A percentile compares a stretch with the other conserved stretches of the same genome.
These are phyloP conservation scores for Anthopleura sola DNA, from an alignment of 64 coral and sea anemone genomes.

Conservation along the genomic window DNA sequence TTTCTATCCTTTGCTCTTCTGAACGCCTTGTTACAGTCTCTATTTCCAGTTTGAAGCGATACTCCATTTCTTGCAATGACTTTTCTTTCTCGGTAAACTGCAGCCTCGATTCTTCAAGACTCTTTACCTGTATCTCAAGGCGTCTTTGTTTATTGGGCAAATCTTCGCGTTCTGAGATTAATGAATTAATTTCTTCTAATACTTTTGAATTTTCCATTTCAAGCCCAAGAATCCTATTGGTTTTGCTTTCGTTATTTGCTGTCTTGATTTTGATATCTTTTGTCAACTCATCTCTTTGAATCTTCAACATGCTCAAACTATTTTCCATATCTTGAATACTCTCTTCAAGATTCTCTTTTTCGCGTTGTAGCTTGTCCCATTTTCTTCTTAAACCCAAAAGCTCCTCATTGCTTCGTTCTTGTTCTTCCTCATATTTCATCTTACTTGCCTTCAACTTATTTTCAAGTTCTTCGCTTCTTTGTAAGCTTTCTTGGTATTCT, in stretches of 20 bases:
- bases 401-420: neutral
- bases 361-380: neutral
- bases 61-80: slow-evolving; percentile 6
- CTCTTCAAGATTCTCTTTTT: neutral
- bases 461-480: slow-evolving; percentile 13
- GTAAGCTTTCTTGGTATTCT: neutral
- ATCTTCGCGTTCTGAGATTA: neutral
- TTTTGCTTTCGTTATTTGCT: slow-evolving; percentile 22
- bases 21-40: neutral
- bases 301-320: neutral
- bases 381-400: neutral
- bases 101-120: neutral
- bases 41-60: slow-evolving; percentile 2
- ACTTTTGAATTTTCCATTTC: slow-evolving; percentile 7
- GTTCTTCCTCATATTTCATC: neutral
- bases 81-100: slow-evolving; percentile 3
- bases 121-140: neutral
- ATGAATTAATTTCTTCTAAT: neutral
- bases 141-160: neutral
- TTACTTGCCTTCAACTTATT: neutral
- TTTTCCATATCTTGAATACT: slow-evolving; percentile 12
- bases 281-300: neutral
- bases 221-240: slow-evolving; percentile 2
- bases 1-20: neutral
- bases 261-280: slow-evolving; percentile 20